phyloP scores from a whole-genome alignment of 2,113 vertebrate species.

The Podiceps cristatus region DNA sequence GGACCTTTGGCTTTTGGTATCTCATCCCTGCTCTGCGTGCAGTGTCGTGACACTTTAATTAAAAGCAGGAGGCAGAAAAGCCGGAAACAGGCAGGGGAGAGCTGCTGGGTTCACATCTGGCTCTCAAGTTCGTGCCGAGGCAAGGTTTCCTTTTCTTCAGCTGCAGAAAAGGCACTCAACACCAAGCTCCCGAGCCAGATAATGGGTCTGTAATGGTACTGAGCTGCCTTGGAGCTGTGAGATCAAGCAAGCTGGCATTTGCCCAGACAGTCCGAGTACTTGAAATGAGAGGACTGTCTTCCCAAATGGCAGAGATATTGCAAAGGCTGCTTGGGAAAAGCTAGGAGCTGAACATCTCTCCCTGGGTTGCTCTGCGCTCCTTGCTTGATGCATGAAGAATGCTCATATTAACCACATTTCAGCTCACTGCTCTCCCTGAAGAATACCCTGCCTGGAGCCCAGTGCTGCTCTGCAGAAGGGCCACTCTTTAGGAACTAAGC shows the following conservation, averaged over 20 bases:
- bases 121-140: not conserved
- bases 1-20: not conserved
- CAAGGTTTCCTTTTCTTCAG: not conserved
- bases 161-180: not conserved
- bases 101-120: not conserved
- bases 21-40: not conserved
- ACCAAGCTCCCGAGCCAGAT: not conserved
- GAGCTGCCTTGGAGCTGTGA: accelerated
- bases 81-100: not conserved
- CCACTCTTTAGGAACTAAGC: not conserved
- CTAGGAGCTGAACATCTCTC: accelerated
- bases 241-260: not conserved
- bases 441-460: not conserved
- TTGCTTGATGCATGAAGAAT: not conserved
- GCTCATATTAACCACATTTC: not conserved
- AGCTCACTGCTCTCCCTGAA: not conserved
- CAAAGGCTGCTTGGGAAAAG: not conserved
- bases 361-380: not conserved
- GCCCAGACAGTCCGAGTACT: not conserved
- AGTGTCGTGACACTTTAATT: constrained; percentile 3
- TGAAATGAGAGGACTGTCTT: not conserved
- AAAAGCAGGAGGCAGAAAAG: not conserved
- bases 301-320: not conserved
- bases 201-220: not conserved
- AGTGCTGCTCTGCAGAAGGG: not conserved